Evolutionary conservation across 2,888 invertebrate genomes (phyloP).

Genomic region (Cephus runcator): DNA sequence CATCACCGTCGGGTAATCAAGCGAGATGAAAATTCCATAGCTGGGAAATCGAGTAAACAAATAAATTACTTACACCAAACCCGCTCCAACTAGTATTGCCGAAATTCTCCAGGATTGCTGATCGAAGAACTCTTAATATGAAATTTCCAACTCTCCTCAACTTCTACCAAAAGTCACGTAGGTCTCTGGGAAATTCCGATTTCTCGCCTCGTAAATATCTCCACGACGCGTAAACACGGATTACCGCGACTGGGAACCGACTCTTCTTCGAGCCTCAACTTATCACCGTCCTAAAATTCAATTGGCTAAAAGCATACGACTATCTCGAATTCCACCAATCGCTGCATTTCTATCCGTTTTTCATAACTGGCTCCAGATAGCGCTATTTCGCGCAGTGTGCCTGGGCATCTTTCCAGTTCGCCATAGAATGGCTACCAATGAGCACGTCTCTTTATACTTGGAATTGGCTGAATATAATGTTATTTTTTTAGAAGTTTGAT

Average conservation of each 20-base stretch:
- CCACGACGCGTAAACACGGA: not conserved
- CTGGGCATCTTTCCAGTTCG: not conserved
- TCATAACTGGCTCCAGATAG: not conserved
- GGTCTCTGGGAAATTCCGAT: not conserved
- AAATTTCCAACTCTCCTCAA: not conserved
- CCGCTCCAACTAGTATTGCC: not conserved
- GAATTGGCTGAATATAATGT: not conserved
- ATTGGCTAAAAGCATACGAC: not conserved
- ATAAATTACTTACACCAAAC: not conserved
- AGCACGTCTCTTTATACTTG: not conserved
- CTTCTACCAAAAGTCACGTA: not conserved
- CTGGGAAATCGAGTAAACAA: not conserved
- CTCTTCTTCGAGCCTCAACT: not conserved
- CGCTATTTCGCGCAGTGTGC: not conserved
- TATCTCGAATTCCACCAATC: not conserved
- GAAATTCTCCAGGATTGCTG: not conserved
- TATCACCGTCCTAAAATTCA: not conserved
- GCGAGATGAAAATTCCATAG: not conserved
- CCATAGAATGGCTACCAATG: not conserved
- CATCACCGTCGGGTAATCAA: not conserved
- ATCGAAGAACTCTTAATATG: not conserved
- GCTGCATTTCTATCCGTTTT: not conserved
- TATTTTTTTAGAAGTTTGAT: not conserved
- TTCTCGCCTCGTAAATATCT: not conserved
- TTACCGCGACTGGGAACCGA: not conserved